Percentiles rank a stretch among this genome's conserved stretches.
These are phyloP conservation scores for Thaumatotibia leucotreta DNA, from an alignment of 1,140 invertebrate genomes.

Conservation along the genomic window DNA sequence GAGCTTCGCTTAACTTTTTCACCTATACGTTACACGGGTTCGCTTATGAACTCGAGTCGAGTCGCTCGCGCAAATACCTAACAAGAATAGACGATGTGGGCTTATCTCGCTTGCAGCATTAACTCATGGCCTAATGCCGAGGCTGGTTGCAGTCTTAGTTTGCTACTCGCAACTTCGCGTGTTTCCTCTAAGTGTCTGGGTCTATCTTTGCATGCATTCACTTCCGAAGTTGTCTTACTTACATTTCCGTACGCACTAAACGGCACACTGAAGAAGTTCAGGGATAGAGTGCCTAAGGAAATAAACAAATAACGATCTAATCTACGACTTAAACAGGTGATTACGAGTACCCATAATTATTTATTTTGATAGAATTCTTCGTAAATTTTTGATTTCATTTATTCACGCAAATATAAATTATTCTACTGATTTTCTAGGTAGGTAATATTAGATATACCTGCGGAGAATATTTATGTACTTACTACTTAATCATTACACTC, in stretches of 20 bases:
- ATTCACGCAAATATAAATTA: too few relatives aligned
- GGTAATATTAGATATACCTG: too few relatives aligned
- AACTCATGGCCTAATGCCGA: constrained; percentile 12
- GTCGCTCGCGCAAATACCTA: not conserved
- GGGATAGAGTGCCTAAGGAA: not conserved
- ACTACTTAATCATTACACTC: too few relatives aligned
- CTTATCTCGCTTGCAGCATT: constrained; percentile 7
- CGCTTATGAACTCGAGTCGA: not conserved
- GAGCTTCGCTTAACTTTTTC: too few relatives aligned
- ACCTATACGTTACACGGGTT: not conserved
- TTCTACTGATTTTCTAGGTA: too few relatives aligned
- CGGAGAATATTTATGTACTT: too few relatives aligned
- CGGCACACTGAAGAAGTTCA: not conserved
- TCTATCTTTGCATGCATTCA: constrained; percentile 4
- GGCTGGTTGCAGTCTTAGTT: constrained; percentile 3
- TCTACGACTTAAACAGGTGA: too few relatives aligned
- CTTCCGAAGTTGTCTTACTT: constrained; percentile 12
- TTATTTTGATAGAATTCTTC: too few relatives aligned
- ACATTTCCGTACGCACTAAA: not conserved
- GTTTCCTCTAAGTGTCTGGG: not conserved
- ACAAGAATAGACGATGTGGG: not conserved
- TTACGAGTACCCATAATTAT: too few relatives aligned
- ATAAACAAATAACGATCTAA: not conserved
- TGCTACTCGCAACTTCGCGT: constrained; percentile 8
- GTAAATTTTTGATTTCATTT: too few relatives aligned